phyloP scores from a whole-genome alignment of 2,113 vertebrate genomes.

The Trichechus manatus region DNA sequence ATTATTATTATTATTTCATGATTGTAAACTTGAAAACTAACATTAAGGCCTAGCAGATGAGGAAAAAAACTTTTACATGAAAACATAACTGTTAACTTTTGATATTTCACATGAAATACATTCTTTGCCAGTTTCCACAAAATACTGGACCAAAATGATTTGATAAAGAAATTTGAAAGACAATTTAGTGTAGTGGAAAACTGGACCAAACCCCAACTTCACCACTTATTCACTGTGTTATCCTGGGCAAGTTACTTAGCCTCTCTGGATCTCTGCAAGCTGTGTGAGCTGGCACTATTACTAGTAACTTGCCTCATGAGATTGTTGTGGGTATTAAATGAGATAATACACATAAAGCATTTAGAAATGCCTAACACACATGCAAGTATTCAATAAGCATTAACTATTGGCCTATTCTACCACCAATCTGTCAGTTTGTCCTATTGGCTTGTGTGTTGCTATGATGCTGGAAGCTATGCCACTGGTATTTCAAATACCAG shows the following conservation, averaged over 20 bases:
- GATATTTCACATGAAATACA: conserved; percentile 6
- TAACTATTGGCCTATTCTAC: not conserved
- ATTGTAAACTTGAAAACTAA: not conserved
- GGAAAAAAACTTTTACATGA: not conserved
- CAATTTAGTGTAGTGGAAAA: not conserved
- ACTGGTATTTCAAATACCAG: not conserved
- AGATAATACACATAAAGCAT: not conserved
- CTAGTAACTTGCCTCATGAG: not conserved
- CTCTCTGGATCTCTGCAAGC: not conserved
- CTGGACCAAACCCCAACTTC: not conserved
- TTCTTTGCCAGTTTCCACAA: not conserved
- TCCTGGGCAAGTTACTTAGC: not conserved
- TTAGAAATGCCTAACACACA: not conserved
- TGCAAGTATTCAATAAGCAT: not conserved
- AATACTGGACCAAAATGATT: not conserved
- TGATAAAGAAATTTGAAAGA: not conserved
- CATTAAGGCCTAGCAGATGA: not conserved
- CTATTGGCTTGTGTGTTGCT: not conserved
- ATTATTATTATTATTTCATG: not conserved
- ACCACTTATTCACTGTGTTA: not conserved
- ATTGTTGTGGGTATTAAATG: not conserved
- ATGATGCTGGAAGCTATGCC: not conserved
- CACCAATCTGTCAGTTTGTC: not conserved
- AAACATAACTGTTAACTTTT: not conserved
- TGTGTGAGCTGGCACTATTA: not conserved